These are phyloP conservation scores for Tetraneura akinire DNA, from an alignment of 1,140 invertebrate species.

Conservation along the genomic window DNA sequence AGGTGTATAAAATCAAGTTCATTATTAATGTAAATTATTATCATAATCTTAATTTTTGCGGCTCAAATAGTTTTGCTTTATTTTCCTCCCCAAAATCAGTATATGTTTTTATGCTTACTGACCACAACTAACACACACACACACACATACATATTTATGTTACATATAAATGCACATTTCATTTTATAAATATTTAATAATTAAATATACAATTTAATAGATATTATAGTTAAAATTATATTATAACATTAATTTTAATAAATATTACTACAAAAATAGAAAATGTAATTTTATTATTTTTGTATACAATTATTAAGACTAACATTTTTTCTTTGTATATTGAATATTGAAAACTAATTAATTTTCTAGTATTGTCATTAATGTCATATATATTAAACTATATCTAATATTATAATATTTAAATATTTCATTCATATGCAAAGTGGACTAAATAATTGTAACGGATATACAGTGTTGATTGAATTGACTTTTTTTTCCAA, in stretches of 20 bases:
- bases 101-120: conserved; percentile 25
- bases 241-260: conserved; percentile 12
- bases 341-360: background rate
- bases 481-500: conserved; percentile 7
- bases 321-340: background rate
- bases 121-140: background rate
- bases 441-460: conserved; percentile 29
- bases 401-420: too few species aligned
- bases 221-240: background rate
- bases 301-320: conserved; percentile 5
- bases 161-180: conserved; percentile 13
- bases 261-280: background rate
- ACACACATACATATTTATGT: background rate
- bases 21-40: conserved; percentile 27
- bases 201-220: background rate
- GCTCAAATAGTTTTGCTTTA: background rate
- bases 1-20: background rate
- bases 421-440: background rate
- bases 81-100: conserved; percentile 21
- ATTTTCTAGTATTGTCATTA: conserved; percentile 1
- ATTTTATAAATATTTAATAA: conserved; percentile 4
- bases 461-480: conserved; percentile 45
- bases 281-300: conserved; percentile 25
- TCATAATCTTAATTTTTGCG: background rate
- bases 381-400: too few species aligned